Percentiles rank a stretch among this genome's conserved stretches.
These are phyloP conservation scores for Cinclus mexicanus DNA, from an alignment of 2,113 vertebrate species.

Conservation along the genomic window DNA sequence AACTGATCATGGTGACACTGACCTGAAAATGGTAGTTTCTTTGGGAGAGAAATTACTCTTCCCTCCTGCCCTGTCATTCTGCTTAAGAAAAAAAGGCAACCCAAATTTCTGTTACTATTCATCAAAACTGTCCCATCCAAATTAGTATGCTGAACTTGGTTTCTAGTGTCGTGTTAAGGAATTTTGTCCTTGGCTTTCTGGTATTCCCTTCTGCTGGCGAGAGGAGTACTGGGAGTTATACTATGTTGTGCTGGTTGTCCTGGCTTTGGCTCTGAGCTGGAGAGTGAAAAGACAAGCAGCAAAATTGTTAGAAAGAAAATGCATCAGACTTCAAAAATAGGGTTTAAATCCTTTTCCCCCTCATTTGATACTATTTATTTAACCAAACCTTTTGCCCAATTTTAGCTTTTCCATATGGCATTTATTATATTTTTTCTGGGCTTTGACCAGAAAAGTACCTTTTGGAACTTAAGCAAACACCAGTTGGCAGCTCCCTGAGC, in stretches of 20 bases:
- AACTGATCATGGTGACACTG: neutral
- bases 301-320: conserved; percentile 3
- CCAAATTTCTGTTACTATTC: neutral
- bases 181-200: neutral
- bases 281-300: neutral
- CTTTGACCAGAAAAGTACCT: neutral
- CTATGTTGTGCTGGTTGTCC: neutral
- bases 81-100: neutral
- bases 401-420: neutral
- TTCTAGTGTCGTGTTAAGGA: neutral
- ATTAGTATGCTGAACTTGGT: neutral
- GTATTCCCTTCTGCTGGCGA: neutral
- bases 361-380: neutral
- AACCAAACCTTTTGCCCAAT: neutral
- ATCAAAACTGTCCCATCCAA: neutral
- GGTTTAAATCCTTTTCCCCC: neutral
- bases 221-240: neutral
- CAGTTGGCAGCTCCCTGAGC: neutral
- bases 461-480: neutral
- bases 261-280: neutral
- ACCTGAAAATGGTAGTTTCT: neutral
- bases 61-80: neutral
- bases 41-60: neutral
- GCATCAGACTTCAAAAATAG: neutral
- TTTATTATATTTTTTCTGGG: neutral